Conservation (phyloP, 2,113 vertebrate species). For the Sminthopsis crassicaudata region DNA sequence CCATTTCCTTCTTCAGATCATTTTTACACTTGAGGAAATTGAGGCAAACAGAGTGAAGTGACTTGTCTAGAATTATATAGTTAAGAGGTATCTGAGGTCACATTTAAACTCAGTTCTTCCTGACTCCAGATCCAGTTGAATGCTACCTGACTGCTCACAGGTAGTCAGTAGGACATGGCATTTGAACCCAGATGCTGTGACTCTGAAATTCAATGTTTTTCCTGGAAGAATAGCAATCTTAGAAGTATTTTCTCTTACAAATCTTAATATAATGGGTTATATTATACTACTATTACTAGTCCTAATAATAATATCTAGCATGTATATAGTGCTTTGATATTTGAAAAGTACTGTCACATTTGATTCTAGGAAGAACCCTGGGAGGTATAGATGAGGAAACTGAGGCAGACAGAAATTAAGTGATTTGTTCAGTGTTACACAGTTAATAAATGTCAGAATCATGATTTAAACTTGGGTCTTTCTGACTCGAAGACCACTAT, state of each 20-base stretch:
- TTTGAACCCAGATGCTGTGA: background rate
- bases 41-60: background rate
- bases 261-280: background rate
- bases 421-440: background rate
- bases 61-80: background rate
- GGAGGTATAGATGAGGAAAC: background rate
- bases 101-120: background rate
- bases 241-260: background rate
- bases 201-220: background rate
- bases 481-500: background rate
- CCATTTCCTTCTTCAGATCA: background rate
- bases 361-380: background rate
- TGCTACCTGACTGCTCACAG: background rate
- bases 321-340: background rate
- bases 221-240: background rate
- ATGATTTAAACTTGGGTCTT: background rate
- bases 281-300: background rate
- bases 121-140: background rate
- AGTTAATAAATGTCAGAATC: background rate
- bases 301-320: background rate
- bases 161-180: background rate
- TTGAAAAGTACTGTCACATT: background rate
- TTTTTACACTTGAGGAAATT: background rate
- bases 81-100: background rate
- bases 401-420: background rate